These are phyloP conservation scores for Heterochromis multidens DNA, from an alignment of 2,113 vertebrate genomes.

Conservation along the genomic window DNA sequence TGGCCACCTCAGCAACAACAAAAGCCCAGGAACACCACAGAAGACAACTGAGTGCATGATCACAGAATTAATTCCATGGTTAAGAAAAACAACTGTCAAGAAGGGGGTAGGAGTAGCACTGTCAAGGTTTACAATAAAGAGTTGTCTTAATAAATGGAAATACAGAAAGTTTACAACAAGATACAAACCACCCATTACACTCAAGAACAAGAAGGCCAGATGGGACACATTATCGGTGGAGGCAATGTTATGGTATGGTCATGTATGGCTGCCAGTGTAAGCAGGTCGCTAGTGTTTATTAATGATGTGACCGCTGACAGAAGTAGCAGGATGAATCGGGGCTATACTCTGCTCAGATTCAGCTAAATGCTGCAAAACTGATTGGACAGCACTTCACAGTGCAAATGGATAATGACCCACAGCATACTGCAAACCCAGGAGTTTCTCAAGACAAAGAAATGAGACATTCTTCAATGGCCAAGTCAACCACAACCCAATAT, in stretches of 20 bases:
- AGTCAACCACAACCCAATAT: background rate
- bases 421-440: background rate
- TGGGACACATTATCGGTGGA: background rate
- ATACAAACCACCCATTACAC: background rate
- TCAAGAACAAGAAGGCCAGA: background rate
- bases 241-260: background rate
- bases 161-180: background rate
- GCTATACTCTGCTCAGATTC: background rate
- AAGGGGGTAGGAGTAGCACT: fast-evolving
- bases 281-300: background rate
- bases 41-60: background rate
- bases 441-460: background rate
- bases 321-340: background rate
- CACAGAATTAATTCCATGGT: background rate
- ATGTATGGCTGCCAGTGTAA: background rate
- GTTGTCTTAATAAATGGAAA: background rate
- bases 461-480: background rate
- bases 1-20: background rate
- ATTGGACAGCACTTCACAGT: background rate
- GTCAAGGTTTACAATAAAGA: background rate
- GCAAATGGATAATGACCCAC: background rate
- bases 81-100: background rate
- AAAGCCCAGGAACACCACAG: background rate
- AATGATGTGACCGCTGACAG: background rate
- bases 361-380: background rate